Evolutionary conservation across 1,140 invertebrate genomes (phyloP).

Genomic region (Caerostris darwini): DNA sequence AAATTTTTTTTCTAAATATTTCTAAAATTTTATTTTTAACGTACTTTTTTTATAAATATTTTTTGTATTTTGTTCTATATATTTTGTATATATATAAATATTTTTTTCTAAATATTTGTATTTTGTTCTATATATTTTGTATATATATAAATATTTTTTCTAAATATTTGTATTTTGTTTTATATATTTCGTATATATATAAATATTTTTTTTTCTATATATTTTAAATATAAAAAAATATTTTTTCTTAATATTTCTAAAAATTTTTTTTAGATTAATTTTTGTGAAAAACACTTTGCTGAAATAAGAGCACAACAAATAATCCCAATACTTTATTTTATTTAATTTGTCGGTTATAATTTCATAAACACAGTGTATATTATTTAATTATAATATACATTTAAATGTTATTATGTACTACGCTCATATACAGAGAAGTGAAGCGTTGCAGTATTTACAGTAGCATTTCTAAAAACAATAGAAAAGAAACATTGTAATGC

Average conservation of each 20-base stretch:
- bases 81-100: too few relatives aligned
- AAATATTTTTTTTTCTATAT: neutral
- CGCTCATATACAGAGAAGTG: slow-evolving; percentile 74
- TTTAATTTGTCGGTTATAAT: slow-evolving; percentile 60
- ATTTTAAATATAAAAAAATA: neutral
- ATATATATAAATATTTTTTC: too few relatives aligned
- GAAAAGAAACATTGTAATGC: neutral
- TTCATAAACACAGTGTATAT: slow-evolving; percentile 74
- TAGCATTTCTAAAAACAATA: slow-evolving; percentile 50
- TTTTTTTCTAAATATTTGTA: too few relatives aligned
- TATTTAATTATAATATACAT: slow-evolving; percentile 52
- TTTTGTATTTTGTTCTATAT: too few relatives aligned
- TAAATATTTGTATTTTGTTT: too few relatives aligned
- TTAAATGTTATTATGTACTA: slow-evolving; percentile 63
- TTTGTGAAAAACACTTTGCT: neutral
- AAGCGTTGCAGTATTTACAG: slow-evolving; percentile 69
- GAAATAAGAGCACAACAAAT: neutral
- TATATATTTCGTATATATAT: too few relatives aligned
- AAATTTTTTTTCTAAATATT: too few relatives aligned
- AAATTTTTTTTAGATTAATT: neutral
- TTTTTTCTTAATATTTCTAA: neutral
- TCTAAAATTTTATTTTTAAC: too few relatives aligned
- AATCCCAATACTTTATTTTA: slow-evolving; percentile 57
- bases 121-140: too few relatives aligned
- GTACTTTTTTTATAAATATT: too few relatives aligned